Evolutionary conservation across 2,888 invertebrate genomes (phyloP), one percentile per base, ranked within the genome.

Genomic region (Scaptodrosophila latifasciaeformis): DNA sequence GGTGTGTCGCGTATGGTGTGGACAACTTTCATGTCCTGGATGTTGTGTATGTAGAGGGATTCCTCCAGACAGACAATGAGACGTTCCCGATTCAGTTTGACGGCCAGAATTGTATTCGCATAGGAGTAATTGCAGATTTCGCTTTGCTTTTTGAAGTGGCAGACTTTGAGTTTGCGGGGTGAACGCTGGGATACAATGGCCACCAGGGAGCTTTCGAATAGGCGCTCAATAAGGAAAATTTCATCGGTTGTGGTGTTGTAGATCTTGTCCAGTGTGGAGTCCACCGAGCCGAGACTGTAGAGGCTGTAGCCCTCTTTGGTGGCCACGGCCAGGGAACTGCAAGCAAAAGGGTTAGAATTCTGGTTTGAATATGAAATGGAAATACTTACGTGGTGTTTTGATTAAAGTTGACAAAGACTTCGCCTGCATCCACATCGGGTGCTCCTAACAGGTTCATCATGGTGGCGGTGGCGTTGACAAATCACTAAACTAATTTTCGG

Each of bases 1-100:
- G 99, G 99, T 60, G 99, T 99, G 87, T 99, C 99, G 78, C 97
- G 91, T 85, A 99, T 99, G 57, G 97, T 97, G 88, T 99, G 99
- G 82, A 99, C 90, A 67, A 98, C 95, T 88, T 96, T 96, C 97
- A 98, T 97, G 87, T 98, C 97, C 76, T 94, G 92, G 82, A 99
- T 97, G 88, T 97, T 98, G 90, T 99, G 99, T 85, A 99, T 97
- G 87, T 97, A 97, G 70, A 99, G 90, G 75, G 96, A 96, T 87
- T 99, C 99, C 88, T 99, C 98, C 81, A 99, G 88, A 86, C 98
- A 98, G 69, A 99, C 99, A 68, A 99, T 93, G 86, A 99, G 89
- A 82, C 99, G 90, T 83, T 93, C 93, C 87, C 99, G 91, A 88
- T 99, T 99, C 62, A 99, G 90, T 88, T 96, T 96, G 59, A 99